phyloP scores from a whole-genome alignment of 1,140 invertebrate species.

The Colletes latitarsis region DNA sequence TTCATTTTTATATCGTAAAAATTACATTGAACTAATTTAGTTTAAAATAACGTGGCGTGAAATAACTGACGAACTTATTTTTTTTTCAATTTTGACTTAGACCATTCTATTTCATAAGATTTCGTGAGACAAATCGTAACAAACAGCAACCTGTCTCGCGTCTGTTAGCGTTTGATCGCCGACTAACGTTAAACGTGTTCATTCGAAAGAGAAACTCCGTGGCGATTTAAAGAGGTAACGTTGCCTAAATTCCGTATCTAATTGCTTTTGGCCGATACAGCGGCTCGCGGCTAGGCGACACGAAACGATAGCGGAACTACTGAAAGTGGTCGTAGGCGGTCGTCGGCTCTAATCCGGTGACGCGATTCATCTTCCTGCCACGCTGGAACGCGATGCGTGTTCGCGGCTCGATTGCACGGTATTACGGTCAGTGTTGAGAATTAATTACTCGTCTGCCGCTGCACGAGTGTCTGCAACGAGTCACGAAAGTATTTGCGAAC shows the following conservation, averaged over 20 bases:
- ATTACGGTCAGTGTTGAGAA: slow-evolving; percentile 46
- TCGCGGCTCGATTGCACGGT: slow-evolving; percentile 45
- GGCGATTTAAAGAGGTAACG: background rate
- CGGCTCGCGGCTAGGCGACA: background rate
- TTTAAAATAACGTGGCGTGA: too few relatives aligned
- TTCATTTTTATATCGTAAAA: too few relatives aligned
- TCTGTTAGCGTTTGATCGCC: background rate
- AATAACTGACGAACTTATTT: too few relatives aligned
- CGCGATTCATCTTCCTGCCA: slow-evolving; percentile 48
- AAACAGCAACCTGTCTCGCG: background rate
- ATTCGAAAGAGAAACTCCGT: background rate
- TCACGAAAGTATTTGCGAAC: slow-evolving; percentile 26
- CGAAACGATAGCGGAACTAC: slow-evolving; percentile 8
- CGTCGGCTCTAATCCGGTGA: slow-evolving; percentile 33
- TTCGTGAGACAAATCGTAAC: background rate
- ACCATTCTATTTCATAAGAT: too few relatives aligned
- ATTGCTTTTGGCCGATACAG: slow-evolving; percentile 27
- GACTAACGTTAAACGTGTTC: background rate
- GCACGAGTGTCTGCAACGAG: background rate
- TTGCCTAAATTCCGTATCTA: slow-evolving; percentile 18
- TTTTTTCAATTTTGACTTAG: too few relatives aligned
- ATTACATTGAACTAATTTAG: too few relatives aligned
- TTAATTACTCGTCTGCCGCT: slow-evolving; percentile 43
- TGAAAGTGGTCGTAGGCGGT: slow-evolving; percentile 15
- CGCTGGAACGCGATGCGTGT: slow-evolving; percentile 44